Evolutionary conservation across 2,888 invertebrate genomes (phyloP).

Genomic region (Stenotaenia linearis): DNA sequence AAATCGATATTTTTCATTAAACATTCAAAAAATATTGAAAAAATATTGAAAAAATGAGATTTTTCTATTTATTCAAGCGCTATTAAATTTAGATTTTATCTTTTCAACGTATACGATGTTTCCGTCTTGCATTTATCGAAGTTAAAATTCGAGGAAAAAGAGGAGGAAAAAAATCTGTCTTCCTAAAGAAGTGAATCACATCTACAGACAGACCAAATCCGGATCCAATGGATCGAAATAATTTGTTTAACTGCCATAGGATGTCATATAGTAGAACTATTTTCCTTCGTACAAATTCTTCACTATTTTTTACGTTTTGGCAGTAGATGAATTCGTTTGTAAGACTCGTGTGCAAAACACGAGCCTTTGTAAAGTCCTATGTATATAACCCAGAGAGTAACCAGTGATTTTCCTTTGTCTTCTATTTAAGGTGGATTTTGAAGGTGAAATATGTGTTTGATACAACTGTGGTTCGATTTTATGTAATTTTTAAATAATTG

Average conservation of each 20-base stretch:
- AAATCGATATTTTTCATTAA: too few species aligned
- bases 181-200: constrained; percentile 31
- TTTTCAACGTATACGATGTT: not conserved
- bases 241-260: not conserved
- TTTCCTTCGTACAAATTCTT: constrained; percentile 4
- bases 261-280: not conserved
- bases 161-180: constrained; percentile 36
- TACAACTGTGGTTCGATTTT: not conserved
- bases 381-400: constrained; percentile 17
- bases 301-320: not conserved
- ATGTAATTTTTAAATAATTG: not conserved
- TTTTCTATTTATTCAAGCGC: not conserved
- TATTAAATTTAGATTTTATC: not conserved
- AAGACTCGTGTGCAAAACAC: not conserved
- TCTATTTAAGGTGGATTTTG: constrained; percentile 7
- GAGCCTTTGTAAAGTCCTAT: not conserved
- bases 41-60: not conserved
- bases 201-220: constrained; percentile 6
- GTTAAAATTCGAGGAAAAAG: constrained; percentile 16
- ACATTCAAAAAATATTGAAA: too few species aligned
- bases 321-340: not conserved
- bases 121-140: not conserved
- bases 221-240: not conserved
- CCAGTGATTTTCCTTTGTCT: not conserved
- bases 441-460: not conserved